These are phyloP conservation scores for Lepus oiostolus DNA, from an alignment of 2,797 vertebrate species.

Conservation along the genomic window DNA sequence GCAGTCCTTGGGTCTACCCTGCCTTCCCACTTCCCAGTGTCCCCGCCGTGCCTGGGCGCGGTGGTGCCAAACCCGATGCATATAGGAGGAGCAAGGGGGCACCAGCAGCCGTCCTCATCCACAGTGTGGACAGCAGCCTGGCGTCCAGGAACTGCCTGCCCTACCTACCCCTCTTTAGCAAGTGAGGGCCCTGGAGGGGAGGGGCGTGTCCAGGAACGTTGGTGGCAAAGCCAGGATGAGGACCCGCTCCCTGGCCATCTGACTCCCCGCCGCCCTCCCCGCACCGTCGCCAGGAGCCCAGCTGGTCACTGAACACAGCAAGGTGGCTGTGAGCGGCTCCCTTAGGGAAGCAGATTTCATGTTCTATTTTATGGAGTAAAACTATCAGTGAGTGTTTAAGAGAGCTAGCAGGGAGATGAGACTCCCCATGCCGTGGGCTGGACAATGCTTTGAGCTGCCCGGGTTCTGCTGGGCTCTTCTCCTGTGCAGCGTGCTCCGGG, in stretches of 20 bases:
- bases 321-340: neutral
- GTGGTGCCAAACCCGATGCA: accelerated
- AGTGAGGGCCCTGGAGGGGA: neutral
- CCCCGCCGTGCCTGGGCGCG: neutral
- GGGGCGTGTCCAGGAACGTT: no score
- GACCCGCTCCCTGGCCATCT: neutral
- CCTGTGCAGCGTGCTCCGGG: accelerated
- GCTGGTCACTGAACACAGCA: neutral
- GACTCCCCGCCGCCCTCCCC: no score
- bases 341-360: neutral
- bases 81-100: accelerated
- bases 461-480: neutral
- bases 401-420: neutral
- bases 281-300: neutral
- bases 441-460: accelerated
- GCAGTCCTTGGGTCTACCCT: neutral
- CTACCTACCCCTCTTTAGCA: neutral
- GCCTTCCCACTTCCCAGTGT: no score
- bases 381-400: neutral
- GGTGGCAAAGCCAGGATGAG: neutral
- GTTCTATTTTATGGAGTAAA: neutral
- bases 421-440: neutral
- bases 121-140: neutral
- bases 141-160: neutral
- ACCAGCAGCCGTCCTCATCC: accelerated